Evolutionary conservation across 1,140 invertebrate species (phyloP), one percentile per base, ranked within the genome.

Genomic region (Drosophila biarmipes): DNA sequence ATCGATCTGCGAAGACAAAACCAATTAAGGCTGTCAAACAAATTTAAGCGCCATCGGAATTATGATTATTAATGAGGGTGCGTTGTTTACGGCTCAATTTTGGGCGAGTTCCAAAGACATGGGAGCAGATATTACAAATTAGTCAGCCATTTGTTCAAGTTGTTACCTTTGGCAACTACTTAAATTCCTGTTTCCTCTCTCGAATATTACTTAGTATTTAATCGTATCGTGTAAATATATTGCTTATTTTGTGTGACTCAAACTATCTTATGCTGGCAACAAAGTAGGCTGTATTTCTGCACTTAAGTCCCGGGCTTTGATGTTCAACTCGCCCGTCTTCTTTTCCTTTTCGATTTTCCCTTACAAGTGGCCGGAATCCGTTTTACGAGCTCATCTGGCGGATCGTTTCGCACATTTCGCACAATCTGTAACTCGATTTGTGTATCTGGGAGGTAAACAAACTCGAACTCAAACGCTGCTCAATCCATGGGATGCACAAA

Each of bases 1-100:
- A 42, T 68, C 49, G 62, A 67, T 54, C 64, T 17, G 38, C 63
- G 27, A 45, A 19, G 49, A 55, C 62, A 19, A 37, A 21, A 49
- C 62, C 66, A 68, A 68, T 69, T 69, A 67, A 29, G 66, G 35
- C 63, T 68, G 63, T 69, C 66, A 68, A 69, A 69, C 66, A 69
- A 37, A 55, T 69, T 69, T 38, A 69, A 69, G 64, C 66, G 63
- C 63, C 66, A 69, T 46, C 63, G 17, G 51, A 69, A 69, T 69
- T 69, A 69, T 69, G 66, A 54, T 56, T 69, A 69, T 69, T 68
- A 69, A 69, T 69, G 64, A 64, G 63, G 58, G 59, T 52, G 24
- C 29, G 24, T 24, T 37, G 58, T 51, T 67, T 67, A 67, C 51
- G 63, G n/a, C 63, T 67, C 29, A 64, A 67, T 67, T 67, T 29